Base-by-base conservation (phyloP, 2,797 vertebrate species). In the Muraenolepis orangiensis region DNA sequence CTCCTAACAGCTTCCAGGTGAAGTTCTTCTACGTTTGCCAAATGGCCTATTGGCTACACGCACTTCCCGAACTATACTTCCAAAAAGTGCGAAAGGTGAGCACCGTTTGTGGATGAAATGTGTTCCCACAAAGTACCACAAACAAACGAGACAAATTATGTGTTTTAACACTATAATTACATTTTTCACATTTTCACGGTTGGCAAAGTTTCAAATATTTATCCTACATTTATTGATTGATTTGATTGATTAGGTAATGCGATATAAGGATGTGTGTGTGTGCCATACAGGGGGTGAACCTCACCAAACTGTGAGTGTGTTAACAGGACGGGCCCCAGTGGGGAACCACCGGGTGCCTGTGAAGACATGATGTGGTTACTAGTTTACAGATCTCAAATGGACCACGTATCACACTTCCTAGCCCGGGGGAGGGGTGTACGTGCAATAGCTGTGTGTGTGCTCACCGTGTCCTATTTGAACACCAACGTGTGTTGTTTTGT, bases 1-100 rank as follows among this genome's bases (percentile, higher is more conserved):
- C 78, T 81, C n/a, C n/a, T 73, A 84, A 71, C 78, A 96, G 95
- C 78, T 96, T 96, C 91, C 95, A 96, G 92, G 94, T 95, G 80
- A 96, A 96, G 91, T 95, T 95, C 91, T 96, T 95, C 93, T 96
- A 95, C 89, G 91, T 96, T 90, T 96, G 94, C 89, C 95, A 96
- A 92, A 95, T 96, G 80, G 94, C 94, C 76, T 95, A 95, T 88
- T 95, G 95, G 95, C 87, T 95, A 86, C 95, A 95, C 51, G 90
- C 94, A 69, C 89, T 96, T 86, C 94, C 92, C 6, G 95, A 96
- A 82, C 90, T 96, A 32, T 95, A 95, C 85, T 95, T 96, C 84
- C 95, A 95, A 87, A 96, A 94, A 92, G 92, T 95, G 66, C 85
- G 86, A 79, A 96, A 96, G 94, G 95, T 96, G 88, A 90, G 85